Conservation (phyloP, 37 sponge, comb jelly and placozoan genomes). For the Chondrilla cf. caribensis region DNA sequence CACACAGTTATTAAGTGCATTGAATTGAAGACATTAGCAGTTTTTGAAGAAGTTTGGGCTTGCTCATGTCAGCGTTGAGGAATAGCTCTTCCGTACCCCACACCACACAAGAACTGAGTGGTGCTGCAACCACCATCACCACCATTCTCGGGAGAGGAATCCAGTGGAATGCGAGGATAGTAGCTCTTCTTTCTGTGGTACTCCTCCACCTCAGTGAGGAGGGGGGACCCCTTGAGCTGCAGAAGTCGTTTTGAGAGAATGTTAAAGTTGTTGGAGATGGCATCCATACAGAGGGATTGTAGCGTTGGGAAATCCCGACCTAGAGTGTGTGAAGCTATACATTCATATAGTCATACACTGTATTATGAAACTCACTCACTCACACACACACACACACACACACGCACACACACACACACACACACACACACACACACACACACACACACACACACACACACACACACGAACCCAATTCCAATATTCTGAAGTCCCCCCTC, state of each 20-base stretch:
- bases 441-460: neutral
- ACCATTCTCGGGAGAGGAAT: neutral
- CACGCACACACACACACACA: neutral
- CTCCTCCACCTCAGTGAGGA: neutral
- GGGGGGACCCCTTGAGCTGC: neutral
- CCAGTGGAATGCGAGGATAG: neutral
- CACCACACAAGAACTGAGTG: slow-evolving; percentile 22
- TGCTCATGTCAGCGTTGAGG: neutral
- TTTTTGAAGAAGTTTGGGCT: no score
- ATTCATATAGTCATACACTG: neutral
- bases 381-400: slow-evolving; percentile 5
- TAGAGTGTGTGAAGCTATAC: neutral
- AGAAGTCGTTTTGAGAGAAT: neutral
- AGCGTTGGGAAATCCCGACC: neutral
- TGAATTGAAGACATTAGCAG: no score
- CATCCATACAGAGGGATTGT: neutral
- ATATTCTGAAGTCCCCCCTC: slow-evolving; percentile 22
- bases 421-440: no score
- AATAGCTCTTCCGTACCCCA: neutral
- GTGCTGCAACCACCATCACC: neutral
- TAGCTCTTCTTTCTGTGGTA: slow-evolving; percentile 1
- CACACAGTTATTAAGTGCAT: no score
- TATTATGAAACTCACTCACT: neutral
- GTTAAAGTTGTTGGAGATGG: neutral
- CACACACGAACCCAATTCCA: slow-evolving; percentile 3